Conservation (phyloP, 2,797 vertebrate species). For the Peromyscus aztecus region DNA sequence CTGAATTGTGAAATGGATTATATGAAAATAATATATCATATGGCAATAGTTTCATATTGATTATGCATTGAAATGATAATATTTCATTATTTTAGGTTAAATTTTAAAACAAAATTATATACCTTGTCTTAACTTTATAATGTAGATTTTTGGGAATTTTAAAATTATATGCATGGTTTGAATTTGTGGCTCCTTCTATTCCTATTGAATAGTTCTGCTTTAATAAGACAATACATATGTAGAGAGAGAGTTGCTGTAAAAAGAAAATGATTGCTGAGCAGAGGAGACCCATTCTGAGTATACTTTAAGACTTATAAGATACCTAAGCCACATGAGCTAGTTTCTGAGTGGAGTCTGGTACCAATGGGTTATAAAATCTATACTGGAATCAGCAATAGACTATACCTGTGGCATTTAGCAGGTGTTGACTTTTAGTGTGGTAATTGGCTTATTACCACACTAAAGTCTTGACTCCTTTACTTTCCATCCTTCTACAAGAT, state of each 20-base stretch:
- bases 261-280: neutral
- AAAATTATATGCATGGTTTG: neutral
- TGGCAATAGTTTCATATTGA: slow-evolving; percentile 9
- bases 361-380: neutral
- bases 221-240: neutral
- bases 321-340: neutral
- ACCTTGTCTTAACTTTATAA: neutral
- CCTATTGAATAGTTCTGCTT: slow-evolving; percentile 7
- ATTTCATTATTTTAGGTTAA: neutral
- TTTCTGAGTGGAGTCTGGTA: neutral
- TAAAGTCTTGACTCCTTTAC: neutral
- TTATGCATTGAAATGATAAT: neutral
- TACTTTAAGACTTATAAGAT: neutral
- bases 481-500: neutral
- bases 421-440: neutral
- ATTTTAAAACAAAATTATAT: slow-evolving; percentile 27
- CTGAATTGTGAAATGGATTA: neutral
- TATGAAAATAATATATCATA: neutral
- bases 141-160: neutral
- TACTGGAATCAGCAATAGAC: neutral
- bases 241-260: neutral
- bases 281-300: neutral
- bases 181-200: neutral
- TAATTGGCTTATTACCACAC: neutral
- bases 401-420: neutral